Base-by-base conservation (phyloP, 2,888 invertebrate species). In the Scaptomyza tumidula region DNA sequence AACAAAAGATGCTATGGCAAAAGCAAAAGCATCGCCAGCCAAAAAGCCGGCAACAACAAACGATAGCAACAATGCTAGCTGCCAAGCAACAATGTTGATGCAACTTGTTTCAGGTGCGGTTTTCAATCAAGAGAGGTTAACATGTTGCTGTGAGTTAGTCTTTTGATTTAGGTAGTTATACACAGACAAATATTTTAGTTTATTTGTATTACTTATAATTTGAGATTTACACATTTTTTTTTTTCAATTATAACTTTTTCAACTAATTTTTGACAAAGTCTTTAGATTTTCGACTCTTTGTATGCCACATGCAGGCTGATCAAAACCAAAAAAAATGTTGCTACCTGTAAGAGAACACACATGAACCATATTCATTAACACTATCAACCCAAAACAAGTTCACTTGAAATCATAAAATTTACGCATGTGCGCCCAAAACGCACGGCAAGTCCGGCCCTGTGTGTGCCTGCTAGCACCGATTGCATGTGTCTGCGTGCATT, bases 41-140 rank as follows among this genome's bases (percentile, higher is more conserved):
- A 75, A 84, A 84, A 84, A 85, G 87, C 83, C 83, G 87, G 87
- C 85, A 87, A 86, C 79, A 84, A 84, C 77, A 84, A 73, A 48
- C 72, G 53, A 44, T 33, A 37, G 44, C 64, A 59, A 67, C 65
- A 46, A 49, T 16, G 27, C 37, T 57, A 66, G 57, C 52, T 57
- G 68, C 43, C 45, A 35, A 64, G 72, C 86, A 85, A 71, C 78
- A 85, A 49, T 80, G 82, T 67, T 61, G 71, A 31, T 49, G 56
- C 61, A 61, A 61, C 66, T 14, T n/a, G 6, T 11, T 39, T 2
- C 75, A 75, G 77, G 77, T 5, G 63, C 73, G 72, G n/a, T 4
- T 45, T 14, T 1, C 27, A 24, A 10, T 11, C 35, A 1, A 6
- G 6, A 1, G 7, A 39, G 24, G 53, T 39, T 9, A 1, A 7